These are phyloP conservation scores for Pteruthius melanotis DNA, from an alignment of 2,113 vertebrate genomes.

Conservation along the genomic window DNA sequence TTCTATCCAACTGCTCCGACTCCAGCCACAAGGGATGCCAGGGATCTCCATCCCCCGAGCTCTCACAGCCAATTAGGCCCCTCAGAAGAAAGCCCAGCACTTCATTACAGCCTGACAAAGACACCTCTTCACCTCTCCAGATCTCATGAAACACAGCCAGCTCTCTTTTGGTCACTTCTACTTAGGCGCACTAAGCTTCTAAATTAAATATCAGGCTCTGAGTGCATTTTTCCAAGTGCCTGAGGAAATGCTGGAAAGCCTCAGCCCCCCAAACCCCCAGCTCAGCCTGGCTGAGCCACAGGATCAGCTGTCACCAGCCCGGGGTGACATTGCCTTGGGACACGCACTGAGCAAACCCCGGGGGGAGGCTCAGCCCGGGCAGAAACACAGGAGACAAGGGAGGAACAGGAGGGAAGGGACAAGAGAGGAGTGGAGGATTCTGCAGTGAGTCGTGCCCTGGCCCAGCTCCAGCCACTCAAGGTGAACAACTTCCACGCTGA, in stretches of 20 bases:
- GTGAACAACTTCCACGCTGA: slow-evolving; percentile 18
- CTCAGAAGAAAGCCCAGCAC: neutral
- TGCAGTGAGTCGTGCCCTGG: neutral
- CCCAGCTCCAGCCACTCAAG: slow-evolving; percentile 10
- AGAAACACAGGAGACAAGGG: neutral
- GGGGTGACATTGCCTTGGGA: neutral
- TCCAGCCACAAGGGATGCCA: neutral
- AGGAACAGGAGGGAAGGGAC: neutral
- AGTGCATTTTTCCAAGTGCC: neutral
- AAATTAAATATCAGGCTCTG: neutral
- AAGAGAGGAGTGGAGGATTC: neutral
- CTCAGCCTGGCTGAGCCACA: neutral
- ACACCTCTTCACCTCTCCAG: neutral
- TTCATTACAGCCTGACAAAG: neutral
- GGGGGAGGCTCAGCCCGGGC: neutral
- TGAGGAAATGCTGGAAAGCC: neutral
- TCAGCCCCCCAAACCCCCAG: neutral
- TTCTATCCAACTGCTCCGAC: neutral
- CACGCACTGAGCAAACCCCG: rapidly evolving
- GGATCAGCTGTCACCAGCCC: neutral
- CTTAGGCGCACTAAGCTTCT: neutral
- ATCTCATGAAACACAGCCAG: neutral
- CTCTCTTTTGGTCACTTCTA: neutral
- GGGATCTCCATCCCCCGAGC: neutral
- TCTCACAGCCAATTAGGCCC: neutral